Evolutionary conservation across 1,140 invertebrate genomes (phyloP).

Genomic region (Aphaenogaster ashmeadi): DNA sequence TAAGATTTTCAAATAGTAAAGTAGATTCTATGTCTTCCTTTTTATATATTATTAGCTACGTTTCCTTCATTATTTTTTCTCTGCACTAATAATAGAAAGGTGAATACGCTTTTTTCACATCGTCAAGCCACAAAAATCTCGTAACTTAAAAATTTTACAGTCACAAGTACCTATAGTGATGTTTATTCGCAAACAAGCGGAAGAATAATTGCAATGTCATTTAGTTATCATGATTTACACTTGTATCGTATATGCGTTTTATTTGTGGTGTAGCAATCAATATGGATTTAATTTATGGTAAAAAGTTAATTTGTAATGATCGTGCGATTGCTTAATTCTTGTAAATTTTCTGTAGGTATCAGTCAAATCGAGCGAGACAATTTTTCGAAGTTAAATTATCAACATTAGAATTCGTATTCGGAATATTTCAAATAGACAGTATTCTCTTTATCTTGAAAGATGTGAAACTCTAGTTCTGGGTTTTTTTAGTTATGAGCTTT

Average conservation of each 20-base stretch:
- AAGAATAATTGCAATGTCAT: neutral
- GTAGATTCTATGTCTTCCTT: constrained; percentile 21
- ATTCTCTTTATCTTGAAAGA: neutral
- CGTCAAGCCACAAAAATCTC: constrained; percentile 30
- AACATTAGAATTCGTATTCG: neutral
- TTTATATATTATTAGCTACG: constrained; percentile 23
- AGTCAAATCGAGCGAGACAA: neutral
- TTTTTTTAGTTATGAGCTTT: constrained; percentile 37
- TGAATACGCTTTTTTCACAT: constrained; percentile 18
- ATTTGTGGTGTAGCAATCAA: neutral
- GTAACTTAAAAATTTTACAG: constrained; percentile 22
- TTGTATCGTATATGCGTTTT: neutral
- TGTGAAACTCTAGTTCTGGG: neutral
- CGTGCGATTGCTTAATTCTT: neutral
- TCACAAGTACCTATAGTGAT: neutral
- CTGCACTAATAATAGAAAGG: constrained; percentile 37
- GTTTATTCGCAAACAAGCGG: neutral
- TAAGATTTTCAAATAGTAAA: constrained; percentile 52
- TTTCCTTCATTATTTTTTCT: constrained; percentile 4
- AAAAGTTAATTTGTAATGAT: constrained; percentile 1
- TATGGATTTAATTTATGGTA: constrained; percentile 2
- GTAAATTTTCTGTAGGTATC: neutral
- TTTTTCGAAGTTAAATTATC: constrained; percentile 3
- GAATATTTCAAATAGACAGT: neutral
- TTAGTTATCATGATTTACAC: neutral